Conservation (phyloP, 2,888 invertebrate species). For the Nudaria mundana region DNA sequence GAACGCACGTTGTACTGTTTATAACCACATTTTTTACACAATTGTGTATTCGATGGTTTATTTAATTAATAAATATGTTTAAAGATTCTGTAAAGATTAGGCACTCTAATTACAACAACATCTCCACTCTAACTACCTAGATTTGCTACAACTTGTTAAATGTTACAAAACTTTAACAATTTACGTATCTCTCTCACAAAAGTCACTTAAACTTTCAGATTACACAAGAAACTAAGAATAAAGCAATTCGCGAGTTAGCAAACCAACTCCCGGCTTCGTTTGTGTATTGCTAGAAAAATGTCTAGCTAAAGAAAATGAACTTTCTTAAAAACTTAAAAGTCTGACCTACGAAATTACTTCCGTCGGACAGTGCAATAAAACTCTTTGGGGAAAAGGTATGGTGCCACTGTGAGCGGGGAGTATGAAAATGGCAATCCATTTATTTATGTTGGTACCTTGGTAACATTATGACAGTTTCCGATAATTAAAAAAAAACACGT, state of each 20-base stretch:
- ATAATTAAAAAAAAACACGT: too few species aligned
- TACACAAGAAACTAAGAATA: conserved; percentile 23
- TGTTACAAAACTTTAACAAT: conserved; percentile 2
- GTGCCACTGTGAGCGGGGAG: conserved; percentile 37
- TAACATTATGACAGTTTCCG: too few species aligned
- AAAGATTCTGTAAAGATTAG: too few species aligned
- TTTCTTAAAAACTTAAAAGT: conserved; percentile 79
- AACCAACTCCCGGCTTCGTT: conserved; percentile 43
- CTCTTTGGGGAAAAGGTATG: conserved; percentile 64
- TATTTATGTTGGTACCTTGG: too few species aligned
- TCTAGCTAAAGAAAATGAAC: conserved; percentile 68
- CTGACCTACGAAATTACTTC: conserved; percentile 80
- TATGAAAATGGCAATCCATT: conserved; percentile 12
- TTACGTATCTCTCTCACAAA: conserved; percentile 14
- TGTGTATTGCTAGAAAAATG: conserved; percentile 60
- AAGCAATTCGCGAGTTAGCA: conserved; percentile 34
- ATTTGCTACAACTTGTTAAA: neutral
- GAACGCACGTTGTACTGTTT: too few species aligned
- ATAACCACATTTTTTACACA: too few species aligned
- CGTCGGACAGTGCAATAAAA: conserved; percentile 78
- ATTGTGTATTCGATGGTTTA: too few species aligned
- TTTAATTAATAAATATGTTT: too few species aligned
- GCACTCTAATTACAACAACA: too few species aligned
- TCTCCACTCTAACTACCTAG: too few species aligned
- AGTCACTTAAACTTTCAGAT: conserved; percentile 35